phyloP scores from a whole-genome alignment of 1,140 invertebrate genomes.

The Zaprionus taronus region DNA sequence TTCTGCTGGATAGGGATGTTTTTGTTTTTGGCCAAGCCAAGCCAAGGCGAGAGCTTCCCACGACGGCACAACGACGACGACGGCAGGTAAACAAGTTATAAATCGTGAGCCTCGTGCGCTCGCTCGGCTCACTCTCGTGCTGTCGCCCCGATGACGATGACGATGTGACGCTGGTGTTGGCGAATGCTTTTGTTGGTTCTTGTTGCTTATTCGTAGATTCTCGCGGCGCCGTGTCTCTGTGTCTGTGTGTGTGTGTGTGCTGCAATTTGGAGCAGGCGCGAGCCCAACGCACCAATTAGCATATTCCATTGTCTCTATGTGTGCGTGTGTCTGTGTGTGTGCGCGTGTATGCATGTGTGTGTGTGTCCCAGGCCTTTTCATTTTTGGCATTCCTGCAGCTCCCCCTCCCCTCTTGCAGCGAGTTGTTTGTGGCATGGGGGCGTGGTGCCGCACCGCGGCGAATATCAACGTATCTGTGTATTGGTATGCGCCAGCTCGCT shows the following conservation, averaged over 20 bases:
- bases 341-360: slow-evolving; percentile 10
- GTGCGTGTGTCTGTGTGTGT: slow-evolving; percentile 19
- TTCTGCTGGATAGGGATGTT: slow-evolving; percentile 66
- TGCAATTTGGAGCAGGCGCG: slow-evolving; percentile 80
- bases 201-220: slow-evolving; percentile 83
- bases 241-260: slow-evolving; percentile 39
- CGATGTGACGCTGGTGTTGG: slow-evolving; percentile 30
- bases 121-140: slow-evolving; percentile 29
- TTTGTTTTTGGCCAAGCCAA: slow-evolving; percentile 19
- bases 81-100: slow-evolving; percentile 82
- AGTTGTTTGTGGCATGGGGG: slow-evolving; percentile 63
- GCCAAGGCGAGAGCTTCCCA: slow-evolving; percentile 47
- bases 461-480: slow-evolving; percentile 50
- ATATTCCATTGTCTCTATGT: slow-evolving; percentile 79
- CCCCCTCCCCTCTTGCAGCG: slow-evolving; percentile 46
- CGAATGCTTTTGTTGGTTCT: slow-evolving; percentile 70
- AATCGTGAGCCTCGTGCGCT: slow-evolving; percentile 60
- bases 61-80: slow-evolving; percentile 41
- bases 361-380: slow-evolving; percentile 59
- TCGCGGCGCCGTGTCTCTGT: slow-evolving; percentile 42
- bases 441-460: slow-evolving; percentile 72
- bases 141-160: slow-evolving; percentile 16
- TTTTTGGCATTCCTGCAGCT: slow-evolving; percentile 69
- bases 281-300: slow-evolving; percentile 84
- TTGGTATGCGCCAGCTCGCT: slow-evolving; percentile 6